A percentile compares a stretch with the other conserved stretches of the same genome.
Conservation (phyloP, 2,797 vertebrate species). For the Astyanax mexicanus region DNA sequence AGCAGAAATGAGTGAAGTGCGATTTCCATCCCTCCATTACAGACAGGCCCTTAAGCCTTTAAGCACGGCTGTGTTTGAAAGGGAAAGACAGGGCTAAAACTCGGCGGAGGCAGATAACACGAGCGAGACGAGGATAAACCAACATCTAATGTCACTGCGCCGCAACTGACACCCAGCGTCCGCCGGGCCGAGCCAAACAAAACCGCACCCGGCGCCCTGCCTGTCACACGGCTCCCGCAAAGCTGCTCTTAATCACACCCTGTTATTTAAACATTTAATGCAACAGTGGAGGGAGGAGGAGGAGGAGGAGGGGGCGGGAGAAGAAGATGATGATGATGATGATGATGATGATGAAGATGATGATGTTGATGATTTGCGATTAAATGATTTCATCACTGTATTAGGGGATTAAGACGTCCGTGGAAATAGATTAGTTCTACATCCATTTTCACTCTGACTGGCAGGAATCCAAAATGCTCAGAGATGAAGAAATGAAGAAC, state of each 20-base stretch:
- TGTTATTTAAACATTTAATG: constrained; percentile 76
- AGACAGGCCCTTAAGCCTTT: constrained; percentile 73
- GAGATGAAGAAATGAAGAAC: constrained; percentile 54
- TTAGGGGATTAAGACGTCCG: constrained; percentile 78
- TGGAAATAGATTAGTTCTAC: constrained; percentile 84
- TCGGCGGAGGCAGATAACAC: constrained; percentile 78
- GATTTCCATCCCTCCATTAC: constrained; percentile 70
- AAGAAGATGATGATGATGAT: constrained; percentile 67
- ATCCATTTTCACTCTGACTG: constrained; percentile 79
- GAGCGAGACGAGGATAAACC: constrained; percentile 76
- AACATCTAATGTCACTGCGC: constrained; percentile 77
- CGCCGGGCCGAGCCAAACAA: constrained; percentile 73
- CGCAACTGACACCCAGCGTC: constrained; percentile 77
- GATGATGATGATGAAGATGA: constrained; percentile 64
- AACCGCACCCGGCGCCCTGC: constrained; percentile 69
- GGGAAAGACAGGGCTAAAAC: constrained; percentile 69
- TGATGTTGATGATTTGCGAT: constrained; percentile 78
- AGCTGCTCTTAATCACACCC: constrained; percentile 80
- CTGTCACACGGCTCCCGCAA: constrained; percentile 64
- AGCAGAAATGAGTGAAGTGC: constrained; percentile 46
- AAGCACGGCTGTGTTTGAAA: constrained; percentile 76
- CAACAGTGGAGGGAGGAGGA: constrained; percentile 51
- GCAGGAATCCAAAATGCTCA: constrained; percentile 76
- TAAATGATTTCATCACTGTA: constrained; percentile 82
- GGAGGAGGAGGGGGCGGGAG: constrained; percentile 48